These are phyloP conservation scores for Falco rusticolus DNA, from an alignment of 2,797 vertebrate genomes.

Conservation along the genomic window DNA sequence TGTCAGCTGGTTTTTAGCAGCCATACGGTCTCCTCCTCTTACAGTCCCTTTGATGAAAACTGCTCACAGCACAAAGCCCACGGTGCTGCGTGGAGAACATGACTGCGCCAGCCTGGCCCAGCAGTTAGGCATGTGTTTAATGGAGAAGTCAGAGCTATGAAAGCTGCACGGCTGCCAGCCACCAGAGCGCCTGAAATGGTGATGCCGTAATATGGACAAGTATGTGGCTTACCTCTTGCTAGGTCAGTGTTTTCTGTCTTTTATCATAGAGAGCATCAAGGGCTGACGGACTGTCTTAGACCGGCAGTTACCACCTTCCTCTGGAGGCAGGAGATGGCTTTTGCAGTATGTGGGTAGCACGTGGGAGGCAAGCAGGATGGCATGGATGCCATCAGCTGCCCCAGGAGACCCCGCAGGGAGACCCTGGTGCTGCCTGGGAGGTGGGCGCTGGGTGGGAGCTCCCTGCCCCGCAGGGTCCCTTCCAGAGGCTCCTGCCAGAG, in stretches of 20 bases:
- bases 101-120: neutral
- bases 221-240: no score
- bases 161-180: fast-evolving
- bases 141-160: neutral
- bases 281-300: neutral
- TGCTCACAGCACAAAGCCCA: neutral
- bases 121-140: neutral
- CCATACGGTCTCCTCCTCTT: neutral
- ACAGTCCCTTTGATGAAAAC: neutral
- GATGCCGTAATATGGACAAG: no score
- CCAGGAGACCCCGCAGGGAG: neutral
- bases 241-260: no score
- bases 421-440: neutral
- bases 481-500: neutral
- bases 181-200: fast-evolving
- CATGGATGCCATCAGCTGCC: neutral
- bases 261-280: no score
- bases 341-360: fast-evolving
- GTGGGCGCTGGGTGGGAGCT: neutral
- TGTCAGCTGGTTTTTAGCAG: neutral
- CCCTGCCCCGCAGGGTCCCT: fast-evolving
- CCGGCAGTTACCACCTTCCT: neutral
- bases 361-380: neutral
- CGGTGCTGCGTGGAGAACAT: neutral
- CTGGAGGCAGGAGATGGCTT: neutral